A percentile compares a stretch with the other conserved stretches of the same genome.
phyloP scores from a whole-genome alignment of 2,113 vertebrate genomes.

The Scopus umbretta region DNA sequence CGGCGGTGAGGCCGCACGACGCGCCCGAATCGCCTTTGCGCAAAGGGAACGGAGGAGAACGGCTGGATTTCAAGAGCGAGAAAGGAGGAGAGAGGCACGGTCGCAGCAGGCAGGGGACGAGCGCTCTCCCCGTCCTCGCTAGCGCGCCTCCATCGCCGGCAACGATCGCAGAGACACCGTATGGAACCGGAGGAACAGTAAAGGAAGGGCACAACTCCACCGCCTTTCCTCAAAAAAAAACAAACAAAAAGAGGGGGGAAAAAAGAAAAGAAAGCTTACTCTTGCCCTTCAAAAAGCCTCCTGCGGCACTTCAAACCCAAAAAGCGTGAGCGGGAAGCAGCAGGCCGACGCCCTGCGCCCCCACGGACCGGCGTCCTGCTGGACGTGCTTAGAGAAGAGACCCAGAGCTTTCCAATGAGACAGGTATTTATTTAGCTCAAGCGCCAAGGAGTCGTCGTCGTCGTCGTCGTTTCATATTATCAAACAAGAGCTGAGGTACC shows the following conservation, averaged over 20 bases:
- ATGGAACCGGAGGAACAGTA: neutral
- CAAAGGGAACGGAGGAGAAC: neutral
- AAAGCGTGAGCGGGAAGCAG: neutral
- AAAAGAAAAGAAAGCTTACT: too few species aligned
- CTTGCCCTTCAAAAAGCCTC: neutral
- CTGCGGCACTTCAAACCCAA: neutral
- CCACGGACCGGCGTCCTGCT: neutral
- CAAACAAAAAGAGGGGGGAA: too few species aligned
- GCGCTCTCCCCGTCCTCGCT: accelerated
- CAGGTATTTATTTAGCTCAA: constrained; percentile 60
- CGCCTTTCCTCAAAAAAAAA: accelerated
- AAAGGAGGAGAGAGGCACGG: neutral
- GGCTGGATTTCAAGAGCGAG: neutral
- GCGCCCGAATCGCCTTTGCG: neutral
- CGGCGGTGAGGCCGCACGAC: neutral
- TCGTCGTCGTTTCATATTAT: neutral
- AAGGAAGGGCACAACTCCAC: neutral
- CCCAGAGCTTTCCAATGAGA: constrained; percentile 53
- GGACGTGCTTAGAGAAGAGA: neutral
- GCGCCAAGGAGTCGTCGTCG: neutral
- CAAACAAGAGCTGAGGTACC: constrained; percentile 65
- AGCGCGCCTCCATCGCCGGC: accelerated
- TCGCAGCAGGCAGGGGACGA: accelerated
- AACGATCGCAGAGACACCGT: neutral
- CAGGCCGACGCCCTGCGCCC: neutral